A percentile compares a stretch with the other conserved stretches of the same genome.
Evolutionary conservation across 92 coral and sea anemone species (phyloP).

Genomic region (Phenganax marumi): DNA sequence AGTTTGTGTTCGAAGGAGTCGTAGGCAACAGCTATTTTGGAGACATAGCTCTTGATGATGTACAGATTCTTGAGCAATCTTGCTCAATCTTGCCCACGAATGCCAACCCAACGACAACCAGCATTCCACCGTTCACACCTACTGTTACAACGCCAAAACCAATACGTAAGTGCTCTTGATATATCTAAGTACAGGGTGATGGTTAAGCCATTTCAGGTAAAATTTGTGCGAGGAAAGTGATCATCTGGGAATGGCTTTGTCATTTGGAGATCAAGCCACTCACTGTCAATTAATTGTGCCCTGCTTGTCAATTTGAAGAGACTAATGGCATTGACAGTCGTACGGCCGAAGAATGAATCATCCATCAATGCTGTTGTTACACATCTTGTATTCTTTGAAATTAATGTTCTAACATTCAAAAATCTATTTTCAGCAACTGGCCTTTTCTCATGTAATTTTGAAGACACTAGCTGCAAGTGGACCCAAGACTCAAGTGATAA

Average conservation of each 20-base stretch:
- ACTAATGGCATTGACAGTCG: background rate
- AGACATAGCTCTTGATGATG: slow-evolving; percentile 93
- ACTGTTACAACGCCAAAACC: slow-evolving; percentile 71
- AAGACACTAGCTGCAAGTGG: slow-evolving; percentile 65
- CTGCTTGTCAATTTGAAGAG: too few relatives aligned
- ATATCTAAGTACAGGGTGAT: too few relatives aligned
- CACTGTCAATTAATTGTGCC: too few relatives aligned
- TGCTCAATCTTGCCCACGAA: slow-evolving; percentile 67
- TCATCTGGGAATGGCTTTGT: too few relatives aligned
- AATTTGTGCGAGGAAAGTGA: background rate
- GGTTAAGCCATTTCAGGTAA: background rate
- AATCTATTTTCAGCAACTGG: slow-evolving; percentile 6
- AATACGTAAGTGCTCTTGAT: slow-evolving; percentile 48
- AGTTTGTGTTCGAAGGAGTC: slow-evolving; percentile 85
- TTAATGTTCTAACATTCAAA: background rate
- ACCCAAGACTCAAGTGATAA: slow-evolving; percentile 72
- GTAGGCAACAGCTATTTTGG: slow-evolving; percentile 77
- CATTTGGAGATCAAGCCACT: too few relatives aligned
- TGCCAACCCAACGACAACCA: slow-evolving; percentile 63
- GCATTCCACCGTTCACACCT: slow-evolving; percentile 56
- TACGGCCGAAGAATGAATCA: background rate
- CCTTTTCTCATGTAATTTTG: slow-evolving; percentile 80
- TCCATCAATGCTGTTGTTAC: background rate
- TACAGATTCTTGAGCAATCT: slow-evolving; percentile 59
- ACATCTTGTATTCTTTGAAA: background rate